A percentile compares a stretch with the other conserved stretches of the same genome.
phyloP scores from a whole-genome alignment of 2,113 vertebrate genomes.

The Nothoprocta perdicaria region DNA sequence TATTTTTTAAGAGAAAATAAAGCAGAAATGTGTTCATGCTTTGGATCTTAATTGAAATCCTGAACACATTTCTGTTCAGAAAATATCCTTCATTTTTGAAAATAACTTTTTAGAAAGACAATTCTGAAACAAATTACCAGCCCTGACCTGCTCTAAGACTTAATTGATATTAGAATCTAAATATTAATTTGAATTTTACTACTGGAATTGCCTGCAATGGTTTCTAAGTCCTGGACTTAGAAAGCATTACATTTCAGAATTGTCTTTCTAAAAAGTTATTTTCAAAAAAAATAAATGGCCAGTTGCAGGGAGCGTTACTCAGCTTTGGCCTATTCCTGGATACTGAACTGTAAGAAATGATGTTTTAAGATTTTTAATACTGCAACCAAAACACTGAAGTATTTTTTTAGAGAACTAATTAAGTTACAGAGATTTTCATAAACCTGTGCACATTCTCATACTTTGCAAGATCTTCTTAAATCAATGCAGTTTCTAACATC shows the following conservation, averaged over 20 bases:
- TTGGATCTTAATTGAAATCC: too few relatives aligned
- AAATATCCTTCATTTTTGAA: neutral
- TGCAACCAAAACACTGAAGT: neutral
- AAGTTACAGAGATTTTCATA: neutral
- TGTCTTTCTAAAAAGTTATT: neutral
- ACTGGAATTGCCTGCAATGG: too few relatives aligned
- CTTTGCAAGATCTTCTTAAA: neutral
- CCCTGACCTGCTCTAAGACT: neutral
- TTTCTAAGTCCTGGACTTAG: too few relatives aligned
- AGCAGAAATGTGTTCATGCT: neutral
- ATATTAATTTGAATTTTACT: neutral
- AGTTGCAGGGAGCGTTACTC: neutral
- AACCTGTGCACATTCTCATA: neutral
- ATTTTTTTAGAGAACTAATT: neutral
- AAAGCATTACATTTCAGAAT: neutral
- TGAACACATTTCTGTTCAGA: too few relatives aligned
- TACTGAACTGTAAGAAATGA: neutral
- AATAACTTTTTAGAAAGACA: neutral
- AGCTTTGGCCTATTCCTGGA: neutral
- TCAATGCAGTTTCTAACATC: neutral
- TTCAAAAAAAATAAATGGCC: neutral
- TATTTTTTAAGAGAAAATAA: neutral
- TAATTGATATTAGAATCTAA: neutral
- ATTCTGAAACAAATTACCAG: neutral
- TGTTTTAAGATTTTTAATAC: neutral